Evolutionary conservation across 2,888 invertebrate genomes (phyloP), one percentile per base, ranked within the genome.

Genomic region (Ectobius pallidus): DNA sequence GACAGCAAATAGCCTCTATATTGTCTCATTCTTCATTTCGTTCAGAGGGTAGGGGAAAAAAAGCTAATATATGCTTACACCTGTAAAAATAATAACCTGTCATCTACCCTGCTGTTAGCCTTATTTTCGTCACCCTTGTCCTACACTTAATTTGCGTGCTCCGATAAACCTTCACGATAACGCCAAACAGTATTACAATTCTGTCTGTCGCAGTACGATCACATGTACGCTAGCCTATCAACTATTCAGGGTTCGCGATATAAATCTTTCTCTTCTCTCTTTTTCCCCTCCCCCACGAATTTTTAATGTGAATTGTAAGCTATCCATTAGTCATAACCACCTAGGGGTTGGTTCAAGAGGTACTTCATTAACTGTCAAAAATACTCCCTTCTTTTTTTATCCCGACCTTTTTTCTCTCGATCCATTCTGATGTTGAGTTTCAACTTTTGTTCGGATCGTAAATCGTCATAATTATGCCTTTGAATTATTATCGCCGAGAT

Each of bases 271-370:
- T 55, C 3, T 22, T 14, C 25, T 25, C 55, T 6, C 25, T 25
- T 22, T 14, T 22, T 25, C 55, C 27, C 25, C 25, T 25, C 3
- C 46, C 46, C n/a, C 3, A 46, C 46, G 25, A 25, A 55, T 55
- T 55, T 55, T 25, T 25, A 55, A 55, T 55, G 55, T 55, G 55
- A 55, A 14, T 55, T 25, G 46, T 46, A 46, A 46, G 46, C 46
- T 46, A 25, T 20, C 55, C 55, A 25, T 55, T 55, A 55, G 55
- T 55, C 55, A 55, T 25, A 55, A 25, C 6, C 25, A 20, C 55
- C 22, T 55, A 25, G 25, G 55, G 55, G 22, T 34, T 55, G 25
- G 55, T 18, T 2, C 2, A 49, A 20, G 20, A 18, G 49, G 22
- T 55, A 25, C 27, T 55, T 55, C 55, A 55, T 55, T 55, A 25